Conservation (phyloP, 2,797 vertebrate species). For the Gallinago nigripennis region DNA sequence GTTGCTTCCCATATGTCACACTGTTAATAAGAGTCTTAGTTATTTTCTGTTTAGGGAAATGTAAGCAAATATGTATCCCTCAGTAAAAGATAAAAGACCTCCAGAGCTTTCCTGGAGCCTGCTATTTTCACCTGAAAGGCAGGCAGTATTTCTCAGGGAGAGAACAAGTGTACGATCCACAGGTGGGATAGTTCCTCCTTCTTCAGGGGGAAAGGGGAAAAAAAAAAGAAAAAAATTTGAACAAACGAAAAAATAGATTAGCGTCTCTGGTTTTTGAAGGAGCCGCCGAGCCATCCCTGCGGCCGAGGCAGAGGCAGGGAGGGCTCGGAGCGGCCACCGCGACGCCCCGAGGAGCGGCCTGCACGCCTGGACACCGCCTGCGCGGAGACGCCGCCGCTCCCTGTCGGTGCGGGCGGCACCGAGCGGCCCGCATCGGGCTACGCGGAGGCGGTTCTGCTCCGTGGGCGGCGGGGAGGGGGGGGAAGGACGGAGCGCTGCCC, state of each 20-base stretch:
- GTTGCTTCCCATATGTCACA: neutral
- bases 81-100: neutral
- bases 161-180: constrained; percentile 33
- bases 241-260: no score
- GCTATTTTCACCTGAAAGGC: constrained; percentile 21
- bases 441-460: fast-evolving
- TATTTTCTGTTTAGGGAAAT: neutral
- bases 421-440: neutral
- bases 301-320: no score
- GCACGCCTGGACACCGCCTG: neutral
- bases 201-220: neutral
- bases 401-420: neutral
- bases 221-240: no score
- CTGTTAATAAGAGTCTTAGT: constrained; percentile 6
- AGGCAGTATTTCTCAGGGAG: neutral
- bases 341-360: neutral
- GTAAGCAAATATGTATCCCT: constrained; percentile 10
- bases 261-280: neutral
- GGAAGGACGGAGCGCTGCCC: neutral
- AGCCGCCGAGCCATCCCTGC: fast-evolving
- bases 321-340: neutral
- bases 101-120: neutral
- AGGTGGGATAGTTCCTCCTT: constrained; percentile 22
- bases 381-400: neutral
- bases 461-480: neutral